Evolutionary conservation across 2,797 vertebrate genomes (phyloP), one percentile per base, ranked within the genome.

Genomic region (Cuniculus paca): DNA sequence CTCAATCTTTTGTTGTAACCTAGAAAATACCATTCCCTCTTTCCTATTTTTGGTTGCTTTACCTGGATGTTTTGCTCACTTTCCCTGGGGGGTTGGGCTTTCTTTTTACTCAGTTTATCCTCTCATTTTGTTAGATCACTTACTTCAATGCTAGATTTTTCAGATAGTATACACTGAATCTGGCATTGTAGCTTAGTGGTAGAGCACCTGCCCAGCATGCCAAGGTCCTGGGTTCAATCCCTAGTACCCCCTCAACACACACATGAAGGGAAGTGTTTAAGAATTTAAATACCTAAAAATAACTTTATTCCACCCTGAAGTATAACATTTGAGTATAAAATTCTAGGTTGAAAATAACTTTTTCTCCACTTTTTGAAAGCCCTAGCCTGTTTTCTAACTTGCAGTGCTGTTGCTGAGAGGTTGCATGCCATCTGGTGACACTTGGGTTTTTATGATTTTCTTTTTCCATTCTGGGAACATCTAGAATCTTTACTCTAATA

Each of bases 291-390:
- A 84, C n/a, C 39, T 61, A n/a, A 90, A 95, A 81, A 85, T 50
- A 56, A 84, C 16, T 79, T 75, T 70, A 54, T 68, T 89, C 16
- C 0, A 70, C 28, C 7, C 54, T 90, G n/a, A 74, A 48, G 45
- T 5, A 81, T 74, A 50, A 48, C 36, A 77, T 93, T 90, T 60
- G 34, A 63, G 6, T 50, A 58, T 36, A 65, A 31, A 86, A 85
- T 81, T 79, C 13, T 72, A 78, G 24, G 70, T 75, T 82, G 45
- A 95, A 82, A 88, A 85, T 84, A 86, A 80, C 72, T 72, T 77
- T 56, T 68, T 82, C 50, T 91, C n/a, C 65, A 9, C 48, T 74
- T 72, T 7, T 77, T 92, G 45, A 84, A 91, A 50, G 12, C 36
- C 28, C 8, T 34, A 28, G 8, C 2, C 42, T 54, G 7, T n/a